Base-by-base conservation (phyloP, 1,140 invertebrate genomes). In the Limonius californicus region DNA sequence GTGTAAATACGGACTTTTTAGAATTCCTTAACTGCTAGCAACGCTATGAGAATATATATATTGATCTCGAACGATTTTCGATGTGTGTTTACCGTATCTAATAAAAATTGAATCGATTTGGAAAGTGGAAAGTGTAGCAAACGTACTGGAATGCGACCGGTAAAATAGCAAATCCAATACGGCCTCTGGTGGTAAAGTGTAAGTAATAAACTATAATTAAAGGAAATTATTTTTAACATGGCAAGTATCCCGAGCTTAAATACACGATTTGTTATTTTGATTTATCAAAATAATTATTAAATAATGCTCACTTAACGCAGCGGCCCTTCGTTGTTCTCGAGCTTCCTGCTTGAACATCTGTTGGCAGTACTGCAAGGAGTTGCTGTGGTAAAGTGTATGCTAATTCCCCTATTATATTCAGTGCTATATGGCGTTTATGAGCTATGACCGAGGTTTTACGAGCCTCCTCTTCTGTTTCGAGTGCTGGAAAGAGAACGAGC, bases 201-300 rank as follows among this genome's bases (percentile, higher is more conserved):
- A 45, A 59, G 65, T 74, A 74, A 76, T 76, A 76, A 74, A 74
- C 68, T 67, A 69, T 74, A 76, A 76, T 76, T 75, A 76, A 74
- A 73, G 70, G 68, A 65, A 71, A 72, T 73, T 75, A 74, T 74
- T 74, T 76, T 76, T 76, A 72, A 72, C 72, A 61, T 68, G 62
- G 32, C 58, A 50, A 61, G 11, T 68, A 70, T 67, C 67, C 61
- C 68, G 67, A 71, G 68, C 69, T 66, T 68, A 66, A 72, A 73
- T 68, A 68, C 72, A 72, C 68, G 72, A 76, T 74, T 76, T 74
- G 74, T 74, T 74, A 71, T 71, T 76, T 76, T 74, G 74, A 76
- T 76, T 74, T 74, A 76, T 74, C 72, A 71, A 71, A 74, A 74
- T 74, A 76, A 76, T 76, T 76, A 76, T 74, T 74, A 73, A 76